Evolutionary conservation across 2,888 invertebrate species (phyloP), one percentile per base, ranked within the genome.

Genomic region (Nomada goodeniana): DNA sequence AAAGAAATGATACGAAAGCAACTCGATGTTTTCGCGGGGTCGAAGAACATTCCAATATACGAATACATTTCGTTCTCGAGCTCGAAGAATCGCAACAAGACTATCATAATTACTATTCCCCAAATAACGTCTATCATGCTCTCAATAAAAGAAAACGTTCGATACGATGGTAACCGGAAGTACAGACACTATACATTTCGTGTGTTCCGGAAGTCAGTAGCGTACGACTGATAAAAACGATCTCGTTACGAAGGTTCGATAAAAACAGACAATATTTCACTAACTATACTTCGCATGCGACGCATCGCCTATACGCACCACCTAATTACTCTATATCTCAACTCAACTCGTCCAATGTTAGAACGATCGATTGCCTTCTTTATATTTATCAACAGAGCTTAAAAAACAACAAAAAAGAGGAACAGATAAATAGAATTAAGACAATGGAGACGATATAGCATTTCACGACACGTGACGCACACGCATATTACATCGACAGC

Each of bases 271-370:
- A 73, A 71, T 42, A 85, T 72, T 55, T 84, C 68, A 68, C 64
- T 85, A 84, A 88, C 63, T 85, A 88, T 84, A 88, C 64, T 61
- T 83, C 69, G 64, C 73, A 82, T 29, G 67, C 72, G 81, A 76
- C 76, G 80, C 55, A 57, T 76, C 77, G 67, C 36, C 36, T 36
- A 36, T 36, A 36, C 36, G 36, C 7, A 36, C 36, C 36, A 20
- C 18, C 15, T 29, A 42, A 36, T 55, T 59, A 76, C 61, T 20
- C 67, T 60, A 80, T 59, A 80, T 64, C 29, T 81, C 67, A 71
- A 57, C 76, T 65, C 69, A 52, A 65, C 78, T 73, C 76, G 60
- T 77, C 79, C 87, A 88, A 86, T 87, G 84, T 86, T 84, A 86
- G 82, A 89, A 77, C 83, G 82, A 83, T 86, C 79, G 61, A 81